Evolutionary conservation across 2,113 vertebrate species (phyloP).

Genomic region (Typhlomys cinereus): DNA sequence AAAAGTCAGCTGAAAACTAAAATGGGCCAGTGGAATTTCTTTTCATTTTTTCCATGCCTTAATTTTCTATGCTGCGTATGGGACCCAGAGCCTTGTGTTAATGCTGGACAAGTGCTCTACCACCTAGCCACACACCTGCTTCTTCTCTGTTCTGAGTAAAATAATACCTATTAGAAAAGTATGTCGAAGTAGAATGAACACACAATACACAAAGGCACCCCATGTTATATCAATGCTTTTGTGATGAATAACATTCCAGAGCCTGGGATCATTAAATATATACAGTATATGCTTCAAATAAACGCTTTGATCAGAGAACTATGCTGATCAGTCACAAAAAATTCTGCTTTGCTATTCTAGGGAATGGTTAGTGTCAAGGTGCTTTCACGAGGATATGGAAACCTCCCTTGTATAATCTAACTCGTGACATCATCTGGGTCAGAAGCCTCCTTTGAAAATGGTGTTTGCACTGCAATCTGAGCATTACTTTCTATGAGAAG

Average conservation of each 20-base stretch:
- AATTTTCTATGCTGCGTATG: not conserved
- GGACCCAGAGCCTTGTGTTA: not conserved
- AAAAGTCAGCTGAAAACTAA: slow-evolving; percentile 40
- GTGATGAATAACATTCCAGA: not conserved
- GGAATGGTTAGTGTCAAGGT: not conserved
- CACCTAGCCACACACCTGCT: no score
- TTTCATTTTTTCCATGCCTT: not conserved
- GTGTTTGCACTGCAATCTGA: not conserved
- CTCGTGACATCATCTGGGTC: not conserved
- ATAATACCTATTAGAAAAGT: not conserved
- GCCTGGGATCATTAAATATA: not conserved
- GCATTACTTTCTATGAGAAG: not conserved
- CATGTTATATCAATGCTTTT: not conserved
- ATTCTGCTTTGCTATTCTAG: not conserved
- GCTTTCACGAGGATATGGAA: not conserved
- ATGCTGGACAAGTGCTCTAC: not conserved
- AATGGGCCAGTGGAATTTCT: not conserved
- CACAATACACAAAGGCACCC: no score
- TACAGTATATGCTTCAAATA: not conserved
- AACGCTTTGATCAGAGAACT: not conserved
- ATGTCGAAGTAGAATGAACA: not conserved
- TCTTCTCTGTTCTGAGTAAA: not conserved
- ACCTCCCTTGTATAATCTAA: not conserved
- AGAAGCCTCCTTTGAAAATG: not conserved
- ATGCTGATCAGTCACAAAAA: not conserved